Percentiles rank a stretch among this genome's conserved stretches.
Conservation (phyloP, 2,888 invertebrate genomes). For the Antitype chi region DNA sequence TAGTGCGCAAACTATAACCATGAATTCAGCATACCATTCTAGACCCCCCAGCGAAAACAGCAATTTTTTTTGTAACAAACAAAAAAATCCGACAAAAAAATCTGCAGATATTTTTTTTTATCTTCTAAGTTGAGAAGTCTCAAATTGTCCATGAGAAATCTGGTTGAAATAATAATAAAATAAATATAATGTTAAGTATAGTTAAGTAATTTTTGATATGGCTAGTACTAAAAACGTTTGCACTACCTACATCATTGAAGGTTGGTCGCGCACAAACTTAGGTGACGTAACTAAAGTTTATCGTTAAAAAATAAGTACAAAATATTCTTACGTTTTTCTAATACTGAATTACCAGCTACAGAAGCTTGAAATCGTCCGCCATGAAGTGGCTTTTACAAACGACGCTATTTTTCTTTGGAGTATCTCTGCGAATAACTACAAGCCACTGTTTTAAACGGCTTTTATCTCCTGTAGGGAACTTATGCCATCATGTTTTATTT, state of each 20-base stretch:
- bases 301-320: not conserved
- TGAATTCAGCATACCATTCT: too few species aligned
- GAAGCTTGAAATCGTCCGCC: not conserved
- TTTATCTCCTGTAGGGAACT: slow-evolving; percentile 17
- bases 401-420: slow-evolving; percentile 20
- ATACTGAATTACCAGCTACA: too few species aligned
- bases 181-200: not conserved
- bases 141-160: too few species aligned
- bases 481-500: slow-evolving; percentile 16
- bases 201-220: not conserved
- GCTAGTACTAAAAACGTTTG: not conserved
- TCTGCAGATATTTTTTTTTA: too few species aligned
- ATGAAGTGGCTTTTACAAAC: slow-evolving; percentile 8
- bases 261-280: not conserved
- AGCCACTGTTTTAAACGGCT: slow-evolving; percentile 39
- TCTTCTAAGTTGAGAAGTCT: too few species aligned
- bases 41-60: too few species aligned
- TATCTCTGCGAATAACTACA: slow-evolving; percentile 36
- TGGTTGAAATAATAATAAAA: slow-evolving; percentile 9
- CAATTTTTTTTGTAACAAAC: too few species aligned
- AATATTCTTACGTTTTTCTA: too few species aligned
- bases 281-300: not conserved
- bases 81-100: too few species aligned
- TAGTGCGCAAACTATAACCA: too few species aligned
- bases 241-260: not conserved